Percentiles rank a stretch among this genome's conserved stretches.
Evolutionary conservation across 1,140 invertebrate species (phyloP).

Genomic region (Pristionchus pacificus): DNA sequence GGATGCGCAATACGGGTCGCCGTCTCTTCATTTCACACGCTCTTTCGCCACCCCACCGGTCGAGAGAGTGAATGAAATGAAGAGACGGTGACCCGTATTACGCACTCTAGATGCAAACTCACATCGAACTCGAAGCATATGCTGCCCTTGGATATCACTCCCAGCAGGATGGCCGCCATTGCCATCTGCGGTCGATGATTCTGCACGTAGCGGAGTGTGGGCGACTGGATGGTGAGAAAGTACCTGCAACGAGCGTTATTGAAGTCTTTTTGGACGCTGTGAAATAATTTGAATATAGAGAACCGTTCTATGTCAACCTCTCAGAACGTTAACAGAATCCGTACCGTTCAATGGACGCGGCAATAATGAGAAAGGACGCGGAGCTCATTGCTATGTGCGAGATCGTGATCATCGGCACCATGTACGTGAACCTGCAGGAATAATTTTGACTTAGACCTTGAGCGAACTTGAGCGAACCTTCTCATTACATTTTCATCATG

Average conservation of each 20-base stretch:
- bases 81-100: no score
- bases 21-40: no score
- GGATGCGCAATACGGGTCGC: no score
- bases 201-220: slow-evolving; percentile 33
- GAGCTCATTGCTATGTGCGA: slow-evolving; percentile 55
- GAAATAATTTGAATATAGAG: no score
- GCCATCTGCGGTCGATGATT: slow-evolving; percentile 45
- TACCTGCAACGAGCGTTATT: no score
- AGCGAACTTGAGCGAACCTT: slow-evolving; percentile 8
- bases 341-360: slow-evolving; percentile 48
- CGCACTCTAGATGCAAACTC: no score
- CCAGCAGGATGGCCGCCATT: slow-evolving; percentile 43
- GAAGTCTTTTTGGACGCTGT: no score
- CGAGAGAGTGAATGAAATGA: no score
- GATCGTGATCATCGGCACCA: slow-evolving; percentile 50
- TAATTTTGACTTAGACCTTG: slow-evolving; percentile 1
- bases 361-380: slow-evolving; percentile 50
- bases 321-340: no score
- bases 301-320: no score
- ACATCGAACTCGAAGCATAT: slow-evolving; percentile 53
- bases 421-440: slow-evolving; percentile 46
- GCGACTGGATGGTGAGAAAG: slow-evolving; percentile 42
- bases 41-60: no score
- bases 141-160: slow-evolving; percentile 48
- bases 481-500: no score